Conservation (phyloP, 2,888 invertebrate species). For the Itoplectis maculator region DNA sequence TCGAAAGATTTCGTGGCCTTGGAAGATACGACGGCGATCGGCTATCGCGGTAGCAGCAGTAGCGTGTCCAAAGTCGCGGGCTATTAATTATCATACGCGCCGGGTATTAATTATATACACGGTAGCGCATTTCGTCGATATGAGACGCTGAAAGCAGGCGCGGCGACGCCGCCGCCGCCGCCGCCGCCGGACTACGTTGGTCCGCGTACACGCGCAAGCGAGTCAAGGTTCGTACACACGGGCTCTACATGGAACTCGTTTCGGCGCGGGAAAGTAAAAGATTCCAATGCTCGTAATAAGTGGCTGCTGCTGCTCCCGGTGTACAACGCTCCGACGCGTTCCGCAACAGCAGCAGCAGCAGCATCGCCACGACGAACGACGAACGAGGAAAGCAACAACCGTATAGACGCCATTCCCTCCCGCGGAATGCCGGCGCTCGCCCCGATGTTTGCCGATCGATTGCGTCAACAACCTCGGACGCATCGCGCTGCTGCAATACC, state of each 20-base stretch:
- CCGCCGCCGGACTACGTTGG: too few relatives aligned
- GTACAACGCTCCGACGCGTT: not conserved
- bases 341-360: not conserved
- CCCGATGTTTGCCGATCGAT: not conserved
- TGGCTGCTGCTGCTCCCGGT: too few relatives aligned
- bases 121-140: not conserved
- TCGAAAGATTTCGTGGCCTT: constrained; percentile 23
- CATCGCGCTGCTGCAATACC: not conserved
- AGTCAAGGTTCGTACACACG: constrained; percentile 4
- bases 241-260: constrained; percentile 1
- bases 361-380: constrained; percentile 4
- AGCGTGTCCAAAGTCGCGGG: not conserved
- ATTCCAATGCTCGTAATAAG: not conserved
- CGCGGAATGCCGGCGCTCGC: too few relatives aligned
- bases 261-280: constrained; percentile 18
- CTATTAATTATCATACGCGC: not conserved
- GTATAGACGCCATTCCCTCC: too few relatives aligned
- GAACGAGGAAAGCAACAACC: constrained; percentile 10
- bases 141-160: not conserved
- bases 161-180: too few relatives aligned
- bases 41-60: not conserved
- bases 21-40: not conserved
- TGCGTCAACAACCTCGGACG: not conserved
- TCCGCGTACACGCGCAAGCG: too few relatives aligned
- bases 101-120: constrained; percentile 3